phyloP scores from a whole-genome alignment of 35 echinoderm and acorn worm species.

The Amphiura filiformis region DNA sequence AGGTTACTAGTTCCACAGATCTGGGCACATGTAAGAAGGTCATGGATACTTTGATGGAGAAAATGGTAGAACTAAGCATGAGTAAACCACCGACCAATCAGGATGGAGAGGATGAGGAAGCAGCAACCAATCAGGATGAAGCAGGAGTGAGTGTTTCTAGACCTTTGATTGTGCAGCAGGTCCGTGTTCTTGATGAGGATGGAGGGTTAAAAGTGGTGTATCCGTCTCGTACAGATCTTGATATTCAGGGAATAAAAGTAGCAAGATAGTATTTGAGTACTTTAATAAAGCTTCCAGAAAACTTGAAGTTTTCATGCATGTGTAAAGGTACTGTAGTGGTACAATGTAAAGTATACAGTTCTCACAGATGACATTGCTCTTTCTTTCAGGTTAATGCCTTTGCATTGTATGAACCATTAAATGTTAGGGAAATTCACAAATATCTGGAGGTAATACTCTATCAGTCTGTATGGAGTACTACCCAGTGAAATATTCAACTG shows the following conservation, averaged over 20 bases:
- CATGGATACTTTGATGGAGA: slow-evolving; percentile 59
- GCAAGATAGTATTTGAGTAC: too few species aligned
- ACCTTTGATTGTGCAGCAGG: slow-evolving; percentile 60
- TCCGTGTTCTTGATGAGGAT: slow-evolving; percentile 47
- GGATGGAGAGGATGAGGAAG: background rate
- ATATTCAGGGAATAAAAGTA: background rate
- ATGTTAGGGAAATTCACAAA: too few species aligned
- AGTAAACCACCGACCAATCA: background rate
- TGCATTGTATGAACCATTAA: too few species aligned
- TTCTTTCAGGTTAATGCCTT: too few species aligned
- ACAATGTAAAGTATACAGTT: too few species aligned
- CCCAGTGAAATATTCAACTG: too few species aligned
- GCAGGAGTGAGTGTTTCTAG: background rate
- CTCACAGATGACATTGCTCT: too few species aligned
- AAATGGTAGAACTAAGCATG: slow-evolving; percentile 59
- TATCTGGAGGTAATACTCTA: too few species aligned
- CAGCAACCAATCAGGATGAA: slow-evolving; percentile 8
- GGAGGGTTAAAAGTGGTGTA: slow-evolving; percentile 70
- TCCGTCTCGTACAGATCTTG: slow-evolving; percentile 68
- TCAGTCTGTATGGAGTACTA: too few species aligned
- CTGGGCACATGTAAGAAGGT: slow-evolving; percentile 78
- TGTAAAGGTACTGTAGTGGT: too few species aligned
- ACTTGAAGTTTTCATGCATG: too few species aligned
- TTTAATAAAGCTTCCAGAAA: too few species aligned
- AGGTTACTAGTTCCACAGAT: slow-evolving; percentile 84